Percentiles rank a stretch among this genome's conserved stretches.
Conservation (phyloP, 2,113 vertebrate species). For the Lichenostomus cassidix region DNA sequence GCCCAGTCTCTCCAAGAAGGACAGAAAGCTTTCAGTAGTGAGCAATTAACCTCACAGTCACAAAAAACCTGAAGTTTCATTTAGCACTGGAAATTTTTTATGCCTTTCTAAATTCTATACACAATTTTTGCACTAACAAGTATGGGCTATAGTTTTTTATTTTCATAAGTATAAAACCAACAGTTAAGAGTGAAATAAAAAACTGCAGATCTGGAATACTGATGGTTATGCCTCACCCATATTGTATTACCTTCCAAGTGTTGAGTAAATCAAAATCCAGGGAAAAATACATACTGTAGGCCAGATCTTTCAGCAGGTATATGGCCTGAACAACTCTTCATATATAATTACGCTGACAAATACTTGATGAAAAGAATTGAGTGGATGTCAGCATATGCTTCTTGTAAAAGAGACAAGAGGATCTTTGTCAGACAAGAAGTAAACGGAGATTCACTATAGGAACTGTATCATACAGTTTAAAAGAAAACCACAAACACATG, state of each 20-base stretch:
- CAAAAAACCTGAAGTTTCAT: not conserved
- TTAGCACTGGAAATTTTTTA: not conserved
- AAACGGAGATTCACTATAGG: not conserved
- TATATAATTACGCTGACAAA: not conserved
- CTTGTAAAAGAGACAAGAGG: not conserved
- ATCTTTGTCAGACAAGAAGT: slow-evolving; percentile 16
- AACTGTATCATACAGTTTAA: not conserved
- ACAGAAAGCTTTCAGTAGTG: not conserved
- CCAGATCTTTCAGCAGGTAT: slow-evolving; percentile 28
- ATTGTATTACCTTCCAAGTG: not conserved
- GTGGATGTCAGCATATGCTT: slow-evolving; percentile 26
- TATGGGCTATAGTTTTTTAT: not conserved
- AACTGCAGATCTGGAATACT: not conserved
- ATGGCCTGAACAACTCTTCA: not conserved
- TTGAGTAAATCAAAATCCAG: not conserved
- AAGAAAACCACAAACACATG: slow-evolving; percentile 16
- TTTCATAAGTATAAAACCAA: not conserved
- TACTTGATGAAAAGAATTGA: not conserved
- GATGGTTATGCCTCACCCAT: not conserved
- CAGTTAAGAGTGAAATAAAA: not conserved
- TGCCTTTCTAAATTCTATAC: not conserved
- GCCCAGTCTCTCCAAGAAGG: not conserved
- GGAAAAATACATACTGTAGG: not conserved
- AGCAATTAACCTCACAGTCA: not conserved
- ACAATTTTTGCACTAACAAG: not conserved